A percentile compares a stretch with the other conserved stretches of the same genome.
phyloP scores from a whole-genome alignment of 1,140 invertebrate genomes.

The Leptopilina boulardi region DNA sequence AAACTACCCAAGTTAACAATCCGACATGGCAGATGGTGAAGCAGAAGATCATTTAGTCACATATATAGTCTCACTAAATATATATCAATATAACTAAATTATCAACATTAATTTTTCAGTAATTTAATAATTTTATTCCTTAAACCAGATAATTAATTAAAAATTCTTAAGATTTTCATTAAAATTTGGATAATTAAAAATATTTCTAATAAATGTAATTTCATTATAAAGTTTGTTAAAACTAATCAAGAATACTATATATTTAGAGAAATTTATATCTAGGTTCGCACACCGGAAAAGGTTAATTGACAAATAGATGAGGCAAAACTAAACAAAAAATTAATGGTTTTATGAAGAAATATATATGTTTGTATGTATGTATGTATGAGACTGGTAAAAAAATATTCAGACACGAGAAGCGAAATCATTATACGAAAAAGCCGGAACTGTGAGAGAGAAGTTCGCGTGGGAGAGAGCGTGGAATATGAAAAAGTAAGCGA shows the following conservation, averaged over 20 bases:
- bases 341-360: neutral
- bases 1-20: constrained; percentile 72
- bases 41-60: constrained; percentile 54
- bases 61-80: constrained; percentile 19
- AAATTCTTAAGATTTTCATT: no score
- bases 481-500: constrained; percentile 28
- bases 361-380: neutral
- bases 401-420: constrained; percentile 22
- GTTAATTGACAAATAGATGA: constrained; percentile 2
- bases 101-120: neutral
- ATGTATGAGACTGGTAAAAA: neutral
- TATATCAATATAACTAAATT: neutral
- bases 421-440: constrained; percentile 24
- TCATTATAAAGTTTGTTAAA: neutral
- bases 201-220: neutral
- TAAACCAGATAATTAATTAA: no score
- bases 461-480: constrained; percentile 29
- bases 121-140: no score
- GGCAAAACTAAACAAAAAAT: constrained; percentile 10
- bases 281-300: constrained; percentile 24
- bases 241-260: neutral
- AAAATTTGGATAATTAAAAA: no score
- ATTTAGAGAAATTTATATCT: neutral
- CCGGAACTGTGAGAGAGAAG: constrained; percentile 9
- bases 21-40: constrained; percentile 72